phyloP scores from a whole-genome alignment of 2,113 vertebrate species.

The Plectropomus leopardus region DNA sequence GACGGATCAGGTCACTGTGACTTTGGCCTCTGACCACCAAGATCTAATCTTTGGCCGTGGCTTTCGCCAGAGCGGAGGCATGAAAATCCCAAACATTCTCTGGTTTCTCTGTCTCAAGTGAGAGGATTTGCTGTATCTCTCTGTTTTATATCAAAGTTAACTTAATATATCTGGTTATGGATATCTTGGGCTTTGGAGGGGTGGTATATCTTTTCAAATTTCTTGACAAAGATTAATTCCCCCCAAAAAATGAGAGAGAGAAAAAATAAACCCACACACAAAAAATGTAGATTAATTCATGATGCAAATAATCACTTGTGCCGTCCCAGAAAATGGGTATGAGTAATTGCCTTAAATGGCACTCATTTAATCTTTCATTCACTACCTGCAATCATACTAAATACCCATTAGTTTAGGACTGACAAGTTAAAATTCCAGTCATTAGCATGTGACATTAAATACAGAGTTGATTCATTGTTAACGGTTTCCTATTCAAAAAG shows the following conservation, averaged over 20 bases:
- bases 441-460: neutral
- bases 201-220: too few relatives aligned
- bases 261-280: neutral
- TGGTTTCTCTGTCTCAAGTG: neutral
- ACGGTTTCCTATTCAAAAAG: neutral
- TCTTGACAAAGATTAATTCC: too few relatives aligned
- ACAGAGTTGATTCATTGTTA: neutral
- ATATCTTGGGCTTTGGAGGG: too few relatives aligned
- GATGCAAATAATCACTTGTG: neutral
- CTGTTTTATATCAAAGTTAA: constrained; percentile 1
- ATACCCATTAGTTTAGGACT: constrained; percentile 6
- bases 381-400: constrained; percentile 10
- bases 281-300: neutral
- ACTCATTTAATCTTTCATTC: neutral
- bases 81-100: too few relatives aligned
- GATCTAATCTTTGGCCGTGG: too few relatives aligned
- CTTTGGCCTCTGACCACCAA: too few relatives aligned
- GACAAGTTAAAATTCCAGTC: neutral
- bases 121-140: neutral
- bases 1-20: too few relatives aligned
- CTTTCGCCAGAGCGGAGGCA: too few relatives aligned
- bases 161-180: neutral
- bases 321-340: neutral
- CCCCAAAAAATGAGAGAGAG: neutral
- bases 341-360: neutral